These are phyloP conservation scores for Heliconius nattereri DNA, from an alignment of 1,140 invertebrate genomes.

Conservation along the genomic window DNA sequence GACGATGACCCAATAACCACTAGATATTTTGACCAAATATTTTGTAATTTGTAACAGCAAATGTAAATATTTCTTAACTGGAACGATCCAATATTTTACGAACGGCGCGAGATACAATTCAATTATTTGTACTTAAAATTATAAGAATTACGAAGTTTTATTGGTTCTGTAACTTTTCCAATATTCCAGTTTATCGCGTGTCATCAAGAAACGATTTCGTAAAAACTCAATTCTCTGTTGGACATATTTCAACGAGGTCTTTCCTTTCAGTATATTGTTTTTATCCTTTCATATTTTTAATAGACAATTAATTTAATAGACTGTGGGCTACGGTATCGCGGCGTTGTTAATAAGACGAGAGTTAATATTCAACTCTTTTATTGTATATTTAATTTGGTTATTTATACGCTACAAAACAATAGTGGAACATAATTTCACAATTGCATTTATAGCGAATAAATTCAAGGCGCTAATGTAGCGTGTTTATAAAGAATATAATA, in stretches of 20 bases:
- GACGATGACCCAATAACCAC: background rate
- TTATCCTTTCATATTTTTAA: background rate
- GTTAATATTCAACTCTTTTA: too few species aligned
- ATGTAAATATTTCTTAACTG: background rate
- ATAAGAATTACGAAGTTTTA: conserved; percentile 15
- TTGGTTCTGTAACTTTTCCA: conserved; percentile 10
- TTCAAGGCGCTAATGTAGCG: too few species aligned
- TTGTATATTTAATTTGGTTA: too few species aligned
- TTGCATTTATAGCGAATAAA: too few species aligned
- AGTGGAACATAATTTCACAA: too few species aligned
- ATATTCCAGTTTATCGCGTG: conserved; percentile 5
- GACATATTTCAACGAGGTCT: background rate
- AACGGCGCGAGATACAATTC: background rate
- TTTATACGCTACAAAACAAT: too few species aligned
- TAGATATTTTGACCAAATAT: background rate
- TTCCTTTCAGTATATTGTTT: background rate
- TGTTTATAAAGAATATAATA: too few species aligned
- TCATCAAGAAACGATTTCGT: background rate
- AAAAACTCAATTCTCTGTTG: background rate
- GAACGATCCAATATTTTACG: background rate
- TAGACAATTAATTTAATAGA: too few species aligned
- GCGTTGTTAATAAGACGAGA: too few species aligned
- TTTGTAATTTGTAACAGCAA: background rate
- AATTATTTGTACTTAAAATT: conserved; percentile 10
- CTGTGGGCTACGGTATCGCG: too few species aligned